Evolutionary conservation across 1,140 invertebrate genomes (phyloP), one percentile per base, ranked within the genome.

Genomic region (Ceratosolen solmsi): DNA sequence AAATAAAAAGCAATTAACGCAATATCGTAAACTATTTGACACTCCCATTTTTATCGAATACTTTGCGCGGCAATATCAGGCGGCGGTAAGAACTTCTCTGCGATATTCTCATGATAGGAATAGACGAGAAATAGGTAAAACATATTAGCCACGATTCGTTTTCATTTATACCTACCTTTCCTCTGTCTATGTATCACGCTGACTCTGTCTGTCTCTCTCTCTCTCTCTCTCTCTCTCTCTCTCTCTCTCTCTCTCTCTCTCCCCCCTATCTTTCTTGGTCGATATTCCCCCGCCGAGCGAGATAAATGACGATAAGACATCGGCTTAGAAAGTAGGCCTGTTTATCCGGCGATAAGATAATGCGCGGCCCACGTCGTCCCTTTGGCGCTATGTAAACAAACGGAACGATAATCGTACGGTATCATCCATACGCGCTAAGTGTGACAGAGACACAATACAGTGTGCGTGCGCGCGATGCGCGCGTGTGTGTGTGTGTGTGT

Each of bases 341-440:
- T 82, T 82, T 82, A 79, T 74, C 58, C 75, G 75, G 75, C 27
- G 81, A 82, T 82, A 82, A 82, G 81, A 82, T 82, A 82, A 27
- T 22, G 56, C 41, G 58, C 25, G 38, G 46, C 56, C 49, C 79
- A 25, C 65, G 25, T 38, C 11, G 74, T 77, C 73, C 65, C 73
- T 82, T 76, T 38, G 73, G n/a, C 56, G 33, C 71, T 70, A 27
- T 58, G 73, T 68, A 75, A 81, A 70, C 80, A 76, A 20, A n/a
- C 33, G 58, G 73, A 49, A 54, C 80, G 60, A 76, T 81, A 68
- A 74, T 80, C 79, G 79, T 54, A 30, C 54, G 30, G 79, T 63
- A 56, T 51, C 58, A 80, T 74, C 71, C 41, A n/a, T n/a, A n/a
- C n/a, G n/a, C n/a, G n/a, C n/a, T n/a, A n/a, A n/a, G n/a, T n/a